A percentile compares a stretch with the other conserved stretches of the same genome.
Conservation (phyloP, 2,797 vertebrate genomes). For the Typhlichthys eigenmanni region DNA sequence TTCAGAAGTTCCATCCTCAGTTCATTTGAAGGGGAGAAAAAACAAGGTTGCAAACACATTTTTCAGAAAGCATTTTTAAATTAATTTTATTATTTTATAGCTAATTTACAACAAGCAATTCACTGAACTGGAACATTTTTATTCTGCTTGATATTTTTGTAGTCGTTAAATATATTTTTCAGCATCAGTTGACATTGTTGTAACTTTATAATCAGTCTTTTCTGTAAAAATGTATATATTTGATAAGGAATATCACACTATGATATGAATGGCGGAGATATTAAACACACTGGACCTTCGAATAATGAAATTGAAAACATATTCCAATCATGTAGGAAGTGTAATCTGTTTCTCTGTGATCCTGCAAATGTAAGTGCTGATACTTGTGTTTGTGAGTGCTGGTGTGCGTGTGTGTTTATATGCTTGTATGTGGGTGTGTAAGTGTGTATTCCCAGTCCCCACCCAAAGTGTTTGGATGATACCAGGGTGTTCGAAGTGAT, state of each 20-base stretch:
- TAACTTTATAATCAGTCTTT: conserved; percentile 77
- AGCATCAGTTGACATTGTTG: conserved; percentile 77
- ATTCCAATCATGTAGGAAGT: conserved; percentile 70
- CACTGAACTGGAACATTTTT: conserved; percentile 85
- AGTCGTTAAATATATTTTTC: conserved; percentile 82
- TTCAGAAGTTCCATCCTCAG: conserved; percentile 8
- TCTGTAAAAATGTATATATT: conserved; percentile 83
- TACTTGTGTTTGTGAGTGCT: conserved; percentile 11
- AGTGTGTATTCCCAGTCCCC: conserved; percentile 44
- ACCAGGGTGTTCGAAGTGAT: conserved; percentile 48
- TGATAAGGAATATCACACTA: conserved; percentile 83
- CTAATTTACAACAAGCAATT: conserved; percentile 88
- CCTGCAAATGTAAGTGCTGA: conserved; percentile 48
- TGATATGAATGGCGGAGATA: conserved; percentile 80
- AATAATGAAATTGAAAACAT: conserved; percentile 77
- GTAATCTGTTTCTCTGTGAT: conserved; percentile 46
- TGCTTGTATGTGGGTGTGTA: conserved; percentile 27
- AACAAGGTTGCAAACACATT: conserved; percentile 50
- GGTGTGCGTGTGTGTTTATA: conserved; percentile 15
- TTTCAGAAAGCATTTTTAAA: conserved; percentile 80
- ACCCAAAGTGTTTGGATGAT: conserved; percentile 45
- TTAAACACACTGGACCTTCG: conserved; percentile 79
- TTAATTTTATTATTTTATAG: conserved; percentile 84
- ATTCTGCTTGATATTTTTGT: conserved; percentile 77
- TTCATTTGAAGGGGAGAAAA: conserved; percentile 17